Percentiles rank a stretch among this genome's conserved stretches.
Evolutionary conservation across 2,113 vertebrate genomes (phyloP).

Genomic region (Girardinichthys multiradiatus): DNA sequence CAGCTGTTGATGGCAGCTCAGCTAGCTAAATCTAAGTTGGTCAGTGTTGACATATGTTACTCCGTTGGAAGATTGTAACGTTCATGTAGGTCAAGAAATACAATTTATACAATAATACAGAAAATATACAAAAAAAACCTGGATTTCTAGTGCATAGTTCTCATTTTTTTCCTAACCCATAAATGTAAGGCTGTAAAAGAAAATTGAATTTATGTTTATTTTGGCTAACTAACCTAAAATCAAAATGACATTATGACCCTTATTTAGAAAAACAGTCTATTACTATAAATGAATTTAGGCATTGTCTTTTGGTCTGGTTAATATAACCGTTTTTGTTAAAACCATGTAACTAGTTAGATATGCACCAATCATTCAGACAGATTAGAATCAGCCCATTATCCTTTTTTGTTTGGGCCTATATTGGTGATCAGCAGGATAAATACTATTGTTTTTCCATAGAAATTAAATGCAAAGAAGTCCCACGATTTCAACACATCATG

Average conservation of each 20-base stretch:
- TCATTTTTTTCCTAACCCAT: too few species aligned
- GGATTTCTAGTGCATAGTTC: too few species aligned
- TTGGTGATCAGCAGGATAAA: background rate
- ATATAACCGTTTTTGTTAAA: background rate
- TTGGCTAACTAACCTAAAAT: background rate
- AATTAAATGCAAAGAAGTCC: background rate
- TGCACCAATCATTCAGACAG: background rate
- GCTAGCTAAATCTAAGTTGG: conserved; percentile 28
- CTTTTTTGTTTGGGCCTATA: too few species aligned
- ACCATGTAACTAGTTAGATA: background rate
- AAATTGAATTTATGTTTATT: background rate
- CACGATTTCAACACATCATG: background rate
- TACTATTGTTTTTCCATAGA: background rate
- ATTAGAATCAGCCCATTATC: background rate
- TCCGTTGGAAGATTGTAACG: background rate
- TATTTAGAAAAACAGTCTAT: background rate
- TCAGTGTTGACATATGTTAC: background rate
- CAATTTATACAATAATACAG: background rate
- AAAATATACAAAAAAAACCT: background rate
- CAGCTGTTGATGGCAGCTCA: conserved; percentile 39
- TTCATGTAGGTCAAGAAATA: background rate
- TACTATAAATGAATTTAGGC: background rate
- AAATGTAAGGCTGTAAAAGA: background rate
- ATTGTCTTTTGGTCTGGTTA: background rate
- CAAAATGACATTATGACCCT: background rate